Percentiles rank a stretch among this genome's conserved stretches.
These are phyloP conservation scores for Mactromeris polynyma DNA, from an alignment of 2,888 invertebrate species.

Conservation along the genomic window DNA sequence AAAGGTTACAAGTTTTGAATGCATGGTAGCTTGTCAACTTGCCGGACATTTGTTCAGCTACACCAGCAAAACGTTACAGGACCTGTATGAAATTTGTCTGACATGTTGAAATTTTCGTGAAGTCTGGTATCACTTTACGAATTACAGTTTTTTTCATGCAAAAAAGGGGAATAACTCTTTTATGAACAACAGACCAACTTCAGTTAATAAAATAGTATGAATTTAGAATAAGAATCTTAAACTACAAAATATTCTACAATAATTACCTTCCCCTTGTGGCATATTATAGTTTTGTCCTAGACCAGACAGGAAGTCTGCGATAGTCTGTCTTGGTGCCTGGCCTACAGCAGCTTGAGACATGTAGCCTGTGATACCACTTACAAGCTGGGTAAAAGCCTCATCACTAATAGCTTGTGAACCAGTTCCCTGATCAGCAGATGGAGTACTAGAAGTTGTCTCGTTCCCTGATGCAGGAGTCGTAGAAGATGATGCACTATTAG, in stretches of 20 bases:
- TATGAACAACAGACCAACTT: not conserved
- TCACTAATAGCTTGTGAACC: constrained; percentile 88
- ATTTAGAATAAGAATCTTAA: not conserved
- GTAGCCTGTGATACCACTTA: constrained; percentile 79
- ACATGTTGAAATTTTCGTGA: too few species aligned
- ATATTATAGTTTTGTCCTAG: constrained; percentile 79
- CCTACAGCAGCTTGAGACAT: constrained; percentile 81
- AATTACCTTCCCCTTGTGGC: constrained; percentile 81
- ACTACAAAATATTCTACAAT: too few species aligned
- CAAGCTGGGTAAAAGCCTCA: constrained; percentile 81
- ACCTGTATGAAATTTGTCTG: too few species aligned
- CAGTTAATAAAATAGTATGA: not conserved
- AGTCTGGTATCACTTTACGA: too few species aligned
- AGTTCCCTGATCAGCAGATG: constrained; percentile 21
- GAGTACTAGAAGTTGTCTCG: constrained; percentile 25
- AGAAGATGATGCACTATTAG: constrained; percentile 15
- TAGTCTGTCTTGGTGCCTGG: constrained; percentile 77
- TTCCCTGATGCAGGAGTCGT: constrained; percentile 27
- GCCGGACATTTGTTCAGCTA: too few species aligned
- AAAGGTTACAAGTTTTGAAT: too few species aligned
- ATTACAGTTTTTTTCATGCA: not conserved
- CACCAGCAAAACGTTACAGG: too few species aligned
- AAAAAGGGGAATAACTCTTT: not conserved
- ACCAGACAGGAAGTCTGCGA: constrained; percentile 78
- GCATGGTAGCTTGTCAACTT: too few species aligned